Percentiles rank a stretch among this genome's conserved stretches.
Conservation (phyloP, 1,140 invertebrate genomes). For the Drosophila suzukii region DNA sequence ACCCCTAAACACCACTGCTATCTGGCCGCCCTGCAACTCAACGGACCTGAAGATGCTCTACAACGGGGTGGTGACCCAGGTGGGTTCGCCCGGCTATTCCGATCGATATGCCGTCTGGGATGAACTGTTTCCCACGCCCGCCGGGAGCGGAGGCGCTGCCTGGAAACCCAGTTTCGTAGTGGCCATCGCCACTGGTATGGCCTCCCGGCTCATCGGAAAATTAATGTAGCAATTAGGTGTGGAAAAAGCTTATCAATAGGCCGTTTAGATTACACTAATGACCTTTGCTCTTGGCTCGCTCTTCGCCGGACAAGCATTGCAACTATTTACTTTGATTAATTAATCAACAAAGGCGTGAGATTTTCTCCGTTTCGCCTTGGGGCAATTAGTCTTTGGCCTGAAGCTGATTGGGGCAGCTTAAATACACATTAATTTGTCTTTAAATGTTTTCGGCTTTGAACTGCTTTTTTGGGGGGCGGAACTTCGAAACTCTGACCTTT, state of each 20-base stretch:
- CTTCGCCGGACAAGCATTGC: slow-evolving; percentile 15
- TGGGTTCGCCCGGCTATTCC: slow-evolving; percentile 40
- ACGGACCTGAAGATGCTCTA: slow-evolving; percentile 33
- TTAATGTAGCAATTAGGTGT: slow-evolving; percentile 79
- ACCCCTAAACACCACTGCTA: slow-evolving; percentile 8
- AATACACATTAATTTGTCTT: slow-evolving; percentile 82
- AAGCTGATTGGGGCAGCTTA: slow-evolving; percentile 62
- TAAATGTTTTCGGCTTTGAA: slow-evolving; percentile 58
- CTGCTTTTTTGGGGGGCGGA: slow-evolving; percentile 2
- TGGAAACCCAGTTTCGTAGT: slow-evolving; percentile 52
- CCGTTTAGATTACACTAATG: slow-evolving; percentile 79
- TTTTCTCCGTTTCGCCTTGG: slow-evolving; percentile 48
- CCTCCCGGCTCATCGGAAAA: slow-evolving; percentile 78
- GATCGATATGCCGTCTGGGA: slow-evolving; percentile 70
- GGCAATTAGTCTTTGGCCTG: slow-evolving; percentile 70
- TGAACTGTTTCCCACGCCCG: slow-evolving; percentile 61
- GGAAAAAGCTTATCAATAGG: slow-evolving; percentile 81
- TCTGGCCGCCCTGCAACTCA: slow-evolving; percentile 52
- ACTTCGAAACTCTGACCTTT: slow-evolving; percentile 46
- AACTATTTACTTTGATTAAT: slow-evolving; percentile 81
- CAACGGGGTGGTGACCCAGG: slow-evolving; percentile 30
- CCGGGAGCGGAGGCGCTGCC: slow-evolving; percentile 19
- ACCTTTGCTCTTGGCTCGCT: slow-evolving; percentile 19
- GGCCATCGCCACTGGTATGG: slow-evolving; percentile 80
- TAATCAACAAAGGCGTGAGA: slow-evolving; percentile 79